These are phyloP conservation scores for Ellobium chinense DNA, from an alignment of 2,888 invertebrate genomes.

Conservation along the genomic window DNA sequence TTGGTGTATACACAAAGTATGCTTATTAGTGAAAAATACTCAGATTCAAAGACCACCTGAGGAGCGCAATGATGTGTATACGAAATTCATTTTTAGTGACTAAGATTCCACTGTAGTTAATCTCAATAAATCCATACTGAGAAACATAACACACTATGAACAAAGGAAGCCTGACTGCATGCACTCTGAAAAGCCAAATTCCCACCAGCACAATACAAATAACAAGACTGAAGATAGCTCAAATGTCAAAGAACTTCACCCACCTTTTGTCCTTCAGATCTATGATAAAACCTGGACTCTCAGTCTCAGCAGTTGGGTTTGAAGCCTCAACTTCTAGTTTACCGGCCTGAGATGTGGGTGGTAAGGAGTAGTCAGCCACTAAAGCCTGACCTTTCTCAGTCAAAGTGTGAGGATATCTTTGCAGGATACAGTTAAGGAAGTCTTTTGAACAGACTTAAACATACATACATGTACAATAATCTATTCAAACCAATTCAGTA, in stretches of 20 bases:
- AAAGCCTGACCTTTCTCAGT: constrained; percentile 72
- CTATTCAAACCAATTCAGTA: no score
- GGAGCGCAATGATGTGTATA: no score
- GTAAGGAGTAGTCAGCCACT: constrained; percentile 58
- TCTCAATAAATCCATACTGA: no score
- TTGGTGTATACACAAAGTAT: no score
- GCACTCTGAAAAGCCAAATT: not conserved
- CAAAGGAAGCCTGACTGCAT: not conserved
- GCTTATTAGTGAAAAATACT: no score
- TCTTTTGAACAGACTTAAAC: no score
- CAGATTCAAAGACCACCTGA: no score
- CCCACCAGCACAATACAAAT: no score
- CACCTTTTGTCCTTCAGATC: constrained; percentile 66
- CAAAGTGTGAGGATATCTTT: constrained; percentile 69
- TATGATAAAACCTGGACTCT: constrained; percentile 57
- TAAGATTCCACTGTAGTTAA: no score
- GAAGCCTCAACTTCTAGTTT: constrained; percentile 14
- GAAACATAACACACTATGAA: no score
- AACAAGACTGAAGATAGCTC: not conserved
- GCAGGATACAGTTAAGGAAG: not conserved
- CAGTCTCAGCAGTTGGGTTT: not conserved
- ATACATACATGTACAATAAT: no score
- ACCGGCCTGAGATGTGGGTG: constrained; percentile 8
- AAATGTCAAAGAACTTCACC: not conserved
- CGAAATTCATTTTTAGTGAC: no score